These are phyloP conservation scores for Nemoura dubitans DNA, from an alignment of 2,888 invertebrate species.

Conservation along the genomic window DNA sequence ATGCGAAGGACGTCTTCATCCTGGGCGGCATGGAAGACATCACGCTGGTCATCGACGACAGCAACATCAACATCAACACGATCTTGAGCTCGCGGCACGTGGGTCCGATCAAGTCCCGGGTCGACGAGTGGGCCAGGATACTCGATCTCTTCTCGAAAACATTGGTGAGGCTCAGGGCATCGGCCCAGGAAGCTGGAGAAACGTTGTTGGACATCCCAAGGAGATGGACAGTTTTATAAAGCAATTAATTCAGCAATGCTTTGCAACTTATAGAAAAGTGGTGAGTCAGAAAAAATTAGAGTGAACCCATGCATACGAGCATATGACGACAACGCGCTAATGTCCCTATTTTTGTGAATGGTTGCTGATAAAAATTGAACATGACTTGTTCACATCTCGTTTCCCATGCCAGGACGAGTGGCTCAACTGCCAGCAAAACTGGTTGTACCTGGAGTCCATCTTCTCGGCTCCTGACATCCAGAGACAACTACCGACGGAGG, in stretches of 20 bases:
- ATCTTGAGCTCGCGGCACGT: slow-evolving; percentile 88
- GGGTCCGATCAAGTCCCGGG: slow-evolving; percentile 81
- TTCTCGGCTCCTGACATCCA: slow-evolving; percentile 95
- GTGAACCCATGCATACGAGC: too few species aligned
- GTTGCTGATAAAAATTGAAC: too few species aligned
- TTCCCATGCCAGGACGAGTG: slow-evolving; percentile 78
- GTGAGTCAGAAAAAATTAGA: too few species aligned
- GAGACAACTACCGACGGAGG: slow-evolving; percentile 89
- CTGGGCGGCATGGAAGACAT: slow-evolving; percentile 87
- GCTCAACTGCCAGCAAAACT: slow-evolving; percentile 88
- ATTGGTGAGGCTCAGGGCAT: slow-evolving; percentile 66
- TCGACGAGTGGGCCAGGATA: slow-evolving; percentile 83
- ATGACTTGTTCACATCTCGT: too few species aligned
- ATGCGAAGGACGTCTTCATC: slow-evolving; percentile 83
- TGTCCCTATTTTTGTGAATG: too few species aligned
- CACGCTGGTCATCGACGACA: slow-evolving; percentile 83
- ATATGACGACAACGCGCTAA: too few species aligned
- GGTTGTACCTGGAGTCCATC: slow-evolving; percentile 94
- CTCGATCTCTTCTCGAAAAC: slow-evolving; percentile 83
- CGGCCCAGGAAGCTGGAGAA: too few species aligned
- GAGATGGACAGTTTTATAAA: too few species aligned
- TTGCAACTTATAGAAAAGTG: too few species aligned
- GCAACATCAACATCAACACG: slow-evolving; percentile 85
- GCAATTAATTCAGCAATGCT: too few species aligned
- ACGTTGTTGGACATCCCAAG: too few species aligned